Percentiles rank a stretch among this genome's conserved stretches.
Evolutionary conservation across 1,140 invertebrate species (phyloP).

Genomic region (Drosophila watanabei): DNA sequence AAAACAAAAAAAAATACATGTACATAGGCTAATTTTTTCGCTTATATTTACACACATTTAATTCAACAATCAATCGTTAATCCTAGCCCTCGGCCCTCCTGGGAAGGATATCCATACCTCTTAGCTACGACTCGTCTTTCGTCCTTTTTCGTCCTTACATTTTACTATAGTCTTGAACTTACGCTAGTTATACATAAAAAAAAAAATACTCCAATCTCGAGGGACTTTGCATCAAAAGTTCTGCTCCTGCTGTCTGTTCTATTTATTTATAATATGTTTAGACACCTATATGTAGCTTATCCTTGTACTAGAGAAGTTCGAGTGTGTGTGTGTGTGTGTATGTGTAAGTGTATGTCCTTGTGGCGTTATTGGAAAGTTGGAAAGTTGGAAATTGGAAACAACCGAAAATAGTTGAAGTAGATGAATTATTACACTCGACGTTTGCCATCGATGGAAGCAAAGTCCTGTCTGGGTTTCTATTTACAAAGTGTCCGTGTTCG

Average conservation of each 20-base stretch:
- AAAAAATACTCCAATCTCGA: slow-evolving; percentile 22
- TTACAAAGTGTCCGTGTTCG: slow-evolving; percentile 25
- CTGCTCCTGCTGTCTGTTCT: neutral
- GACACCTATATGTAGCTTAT: slow-evolving; percentile 65
- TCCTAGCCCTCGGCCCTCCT: neutral
- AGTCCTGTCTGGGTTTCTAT: slow-evolving; percentile 28
- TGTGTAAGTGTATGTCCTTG: slow-evolving; percentile 2
- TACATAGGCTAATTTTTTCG: slow-evolving; percentile 28
- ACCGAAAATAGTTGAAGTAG: slow-evolving; percentile 4
- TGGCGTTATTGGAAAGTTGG: slow-evolving; percentile 1
- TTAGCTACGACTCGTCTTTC: slow-evolving; percentile 6
- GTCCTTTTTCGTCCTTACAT: slow-evolving; percentile 30
- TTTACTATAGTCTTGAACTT: slow-evolving; percentile 70
- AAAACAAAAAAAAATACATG: slow-evolving; percentile 19
- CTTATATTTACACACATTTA: slow-evolving; percentile 37
- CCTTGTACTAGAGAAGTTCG: slow-evolving; percentile 56
- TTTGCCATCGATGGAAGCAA: slow-evolving; percentile 15
- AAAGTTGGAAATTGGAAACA: slow-evolving; percentile 8
- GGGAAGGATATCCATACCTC: neutral
- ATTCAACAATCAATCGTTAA: slow-evolving; percentile 26
- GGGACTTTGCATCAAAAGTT: slow-evolving; percentile 7
- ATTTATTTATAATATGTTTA: slow-evolving; percentile 54
- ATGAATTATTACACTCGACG: slow-evolving; percentile 28
- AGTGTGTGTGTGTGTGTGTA: slow-evolving; percentile 13
- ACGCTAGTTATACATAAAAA: slow-evolving; percentile 49